Base-by-base conservation (phyloP, 2,113 vertebrate genomes). In the Anoplopoma fimbria region DNA sequence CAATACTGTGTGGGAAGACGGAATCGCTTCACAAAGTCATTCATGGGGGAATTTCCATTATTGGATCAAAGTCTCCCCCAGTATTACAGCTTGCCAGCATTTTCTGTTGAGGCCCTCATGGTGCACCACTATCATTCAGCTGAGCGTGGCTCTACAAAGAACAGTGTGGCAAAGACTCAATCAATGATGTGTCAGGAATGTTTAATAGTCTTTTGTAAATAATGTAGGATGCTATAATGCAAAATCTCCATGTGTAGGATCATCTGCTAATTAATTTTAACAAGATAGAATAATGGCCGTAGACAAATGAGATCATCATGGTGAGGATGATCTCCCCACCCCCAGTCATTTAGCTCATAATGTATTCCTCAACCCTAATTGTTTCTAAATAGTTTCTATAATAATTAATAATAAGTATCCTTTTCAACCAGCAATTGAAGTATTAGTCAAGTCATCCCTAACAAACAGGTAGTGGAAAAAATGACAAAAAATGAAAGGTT, bases 1-100 rank as follows among this genome's bases (percentile, higher is more conserved):
- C 93, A 90, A 93, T 92, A 87, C 77, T 88, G 79, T 79, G 87
- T 88, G 87, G 90, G 88, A 91, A 90, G 83, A 86, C 85, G 83
- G 88, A 88, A 88, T 83, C 45, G 74, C 88, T 91, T 83, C 83
- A 83, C 87, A 87, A 87, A 90, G 85, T 90, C 77, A 81, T 89
- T 85, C 89, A 89, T 87, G 62, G 67, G 89, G 87, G 89, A 90
- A 91, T 91, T 83, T 83, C 64, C 83, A 90, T 91, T 88, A 93
- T 87, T 91, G 88, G 90, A 93, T 93, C 87, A 89, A 91, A 87
- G 86, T 91, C 78, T 83, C 71, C 61, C 72, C 58, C 42, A 70
- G 70, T 87, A 38, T 63, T 65, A 58, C 79, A 81, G 87, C 88
- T 73, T 92, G 84, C 90, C 87, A 89, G 72, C 17, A 19, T 83